Evolutionary conservation across 1,140 invertebrate genomes (phyloP).

Genomic region (Formica exsecta): DNA sequence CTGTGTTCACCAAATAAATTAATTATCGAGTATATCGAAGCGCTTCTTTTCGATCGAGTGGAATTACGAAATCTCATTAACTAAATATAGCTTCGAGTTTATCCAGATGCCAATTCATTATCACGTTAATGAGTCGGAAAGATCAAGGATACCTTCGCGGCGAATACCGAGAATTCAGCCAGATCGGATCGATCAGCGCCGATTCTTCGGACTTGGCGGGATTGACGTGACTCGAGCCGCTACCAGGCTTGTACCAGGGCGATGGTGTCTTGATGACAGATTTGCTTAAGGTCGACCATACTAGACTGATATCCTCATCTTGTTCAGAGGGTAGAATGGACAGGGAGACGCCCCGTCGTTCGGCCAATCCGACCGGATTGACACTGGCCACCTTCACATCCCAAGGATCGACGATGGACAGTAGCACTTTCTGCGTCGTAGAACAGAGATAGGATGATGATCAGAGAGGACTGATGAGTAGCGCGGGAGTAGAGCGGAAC

Average conservation of each 20-base stretch:
- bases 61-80: not conserved
- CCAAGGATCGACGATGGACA: slow-evolving; percentile 85
- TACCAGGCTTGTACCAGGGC: slow-evolving; percentile 83
- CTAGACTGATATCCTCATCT: slow-evolving; percentile 46
- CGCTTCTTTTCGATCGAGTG: no score
- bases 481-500: slow-evolving; percentile 23
- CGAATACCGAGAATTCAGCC: slow-evolving; percentile 50
- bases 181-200: slow-evolving; percentile 12
- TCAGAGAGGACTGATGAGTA: slow-evolving; percentile 60
- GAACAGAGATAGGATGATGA: slow-evolving; percentile 73
- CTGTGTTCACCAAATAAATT: not conserved
- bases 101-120: not conserved
- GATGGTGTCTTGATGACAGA: slow-evolving; percentile 76
- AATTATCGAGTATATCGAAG: no score
- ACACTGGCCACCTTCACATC: slow-evolving; percentile 85
- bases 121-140: not conserved
- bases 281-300: slow-evolving; percentile 42
- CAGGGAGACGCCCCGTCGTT: slow-evolving; percentile 77
- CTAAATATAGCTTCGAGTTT: not conserved
- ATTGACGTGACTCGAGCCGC: slow-evolving; percentile 8
- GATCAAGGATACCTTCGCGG: slow-evolving; percentile 47
- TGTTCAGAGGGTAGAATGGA: slow-evolving; percentile 66
- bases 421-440: slow-evolving; percentile 82
- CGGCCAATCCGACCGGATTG: slow-evolving; percentile 79
- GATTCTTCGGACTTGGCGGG: not conserved